Conservation (phyloP, 2,113 vertebrate genomes). For the Vulpes ferrilata region DNA sequence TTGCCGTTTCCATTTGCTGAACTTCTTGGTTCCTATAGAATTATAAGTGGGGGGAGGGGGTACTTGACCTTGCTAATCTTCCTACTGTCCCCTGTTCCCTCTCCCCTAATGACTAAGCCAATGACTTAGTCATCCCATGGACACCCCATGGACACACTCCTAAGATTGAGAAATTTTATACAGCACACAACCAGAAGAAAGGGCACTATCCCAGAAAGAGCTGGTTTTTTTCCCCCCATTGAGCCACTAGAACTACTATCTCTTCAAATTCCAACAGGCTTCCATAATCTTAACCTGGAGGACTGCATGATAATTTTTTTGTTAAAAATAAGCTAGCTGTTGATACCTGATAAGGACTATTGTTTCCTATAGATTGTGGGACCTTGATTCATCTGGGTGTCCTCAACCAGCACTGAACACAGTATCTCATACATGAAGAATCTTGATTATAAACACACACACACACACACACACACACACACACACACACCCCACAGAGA, state of each 20-base stretch:
- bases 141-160: not conserved
- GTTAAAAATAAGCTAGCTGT: not conserved
- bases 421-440: not conserved
- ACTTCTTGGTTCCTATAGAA: not conserved
- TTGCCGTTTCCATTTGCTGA: not conserved
- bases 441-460: not conserved
- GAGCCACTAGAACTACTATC: not conserved
- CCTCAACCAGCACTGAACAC: not conserved
- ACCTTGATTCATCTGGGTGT: not conserved
- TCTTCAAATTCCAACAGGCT: not conserved
- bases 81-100: not conserved
- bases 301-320: not conserved
- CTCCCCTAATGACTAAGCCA: constrained; percentile 3
- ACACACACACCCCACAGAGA: not conserved
- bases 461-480: not conserved
- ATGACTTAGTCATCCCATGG: not conserved
- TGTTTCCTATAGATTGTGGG: not conserved
- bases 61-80: not conserved
- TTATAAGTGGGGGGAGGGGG: not conserved
- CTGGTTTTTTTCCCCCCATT: not conserved
- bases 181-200: not conserved
- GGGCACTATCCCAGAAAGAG: not conserved
- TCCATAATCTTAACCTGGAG: not conserved
- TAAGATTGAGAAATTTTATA: not conserved
- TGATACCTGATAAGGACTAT: not conserved